These are phyloP conservation scores for Ischnura elegans DNA, from an alignment of 2,888 invertebrate species.

Conservation along the genomic window DNA sequence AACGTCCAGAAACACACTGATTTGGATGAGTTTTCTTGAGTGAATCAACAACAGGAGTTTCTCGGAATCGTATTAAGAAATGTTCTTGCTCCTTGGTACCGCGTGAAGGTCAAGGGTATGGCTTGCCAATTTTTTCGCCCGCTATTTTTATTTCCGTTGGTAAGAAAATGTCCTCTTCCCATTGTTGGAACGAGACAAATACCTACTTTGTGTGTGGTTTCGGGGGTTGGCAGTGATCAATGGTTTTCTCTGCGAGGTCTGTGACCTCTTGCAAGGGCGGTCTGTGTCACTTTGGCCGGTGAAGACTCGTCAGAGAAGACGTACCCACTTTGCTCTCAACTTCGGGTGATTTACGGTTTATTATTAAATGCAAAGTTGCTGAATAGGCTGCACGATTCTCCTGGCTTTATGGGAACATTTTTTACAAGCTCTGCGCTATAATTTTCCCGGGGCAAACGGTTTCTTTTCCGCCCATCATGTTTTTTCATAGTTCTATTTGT, in stretches of 20 bases:
- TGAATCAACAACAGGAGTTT: too few relatives aligned
- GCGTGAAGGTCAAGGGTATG: background rate
- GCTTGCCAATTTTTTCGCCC: background rate
- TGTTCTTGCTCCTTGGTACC: background rate
- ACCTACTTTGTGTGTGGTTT: background rate
- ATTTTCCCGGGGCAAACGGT: too few relatives aligned
- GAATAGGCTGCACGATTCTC: too few relatives aligned
- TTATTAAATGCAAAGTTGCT: too few relatives aligned
- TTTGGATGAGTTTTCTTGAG: too few relatives aligned
- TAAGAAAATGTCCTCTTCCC: background rate
- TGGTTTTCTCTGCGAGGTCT: background rate
- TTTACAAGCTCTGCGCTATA: too few relatives aligned
- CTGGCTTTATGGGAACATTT: too few relatives aligned
- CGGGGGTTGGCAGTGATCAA: conserved; percentile 22
- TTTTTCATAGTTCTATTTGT: too few relatives aligned
- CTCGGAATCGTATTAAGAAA: background rate
- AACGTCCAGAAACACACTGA: too few relatives aligned
- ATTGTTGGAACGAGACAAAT: conserved; percentile 31
- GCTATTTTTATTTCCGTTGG: conserved; percentile 8
- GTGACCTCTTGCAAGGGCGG: background rate
- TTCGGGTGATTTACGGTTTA: background rate
- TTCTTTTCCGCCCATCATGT: too few relatives aligned
- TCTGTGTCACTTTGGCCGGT: background rate
- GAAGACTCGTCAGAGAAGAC: background rate
- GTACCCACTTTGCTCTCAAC: background rate